Evolutionary conservation across 2,113 vertebrate genomes (phyloP), one percentile per base, ranked within the genome.

Genomic region (Rafetus swinhoei): DNA sequence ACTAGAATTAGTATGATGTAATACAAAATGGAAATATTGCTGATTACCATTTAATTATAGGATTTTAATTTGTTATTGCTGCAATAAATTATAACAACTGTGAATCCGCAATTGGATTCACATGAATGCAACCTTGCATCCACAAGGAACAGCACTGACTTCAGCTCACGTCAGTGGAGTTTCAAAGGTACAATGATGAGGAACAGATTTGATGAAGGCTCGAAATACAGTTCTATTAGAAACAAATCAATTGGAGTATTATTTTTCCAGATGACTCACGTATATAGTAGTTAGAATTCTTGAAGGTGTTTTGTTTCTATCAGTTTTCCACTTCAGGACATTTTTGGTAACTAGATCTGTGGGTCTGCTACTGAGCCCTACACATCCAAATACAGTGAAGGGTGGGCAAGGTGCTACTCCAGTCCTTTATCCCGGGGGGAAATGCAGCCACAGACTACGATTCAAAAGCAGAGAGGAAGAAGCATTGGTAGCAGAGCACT

Each of bases 131-230:
- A 13, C 4, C 76, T 52, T 88, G 11, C n/a, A 55, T 77, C 57
- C 9, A 3, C 19, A 54, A 2, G 3, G 2, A 29, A 4, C 77
- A 52, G 54, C 80, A 59, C 4, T 11, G 55, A 62, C 16, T 65
- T 74, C 60, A 86, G 0, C 5, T 39, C 50, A 32, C 7, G 22
- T 6, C 10, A 57, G 0, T 25, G 11, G 11, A 4, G 18, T 1
- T 84, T 54, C 9, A 5, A 72, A 82, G 59, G 12, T 79, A 35
- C 79, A 88, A 45, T 85, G 19, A 81, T 0, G 0, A 55, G 5
- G 24, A 79, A 2, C 3, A 24, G 5, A 62, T 62, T 6, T 62
- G 25, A 60, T 27, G 59, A 27, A 19, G 81, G 35, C 11, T 22
- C 65, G 53, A 90, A 94, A 86, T 56, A 60, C 14, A 82, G 24